Base-by-base conservation (phyloP, 2,888 invertebrate species). In the Drosophila neonasuta region DNA sequence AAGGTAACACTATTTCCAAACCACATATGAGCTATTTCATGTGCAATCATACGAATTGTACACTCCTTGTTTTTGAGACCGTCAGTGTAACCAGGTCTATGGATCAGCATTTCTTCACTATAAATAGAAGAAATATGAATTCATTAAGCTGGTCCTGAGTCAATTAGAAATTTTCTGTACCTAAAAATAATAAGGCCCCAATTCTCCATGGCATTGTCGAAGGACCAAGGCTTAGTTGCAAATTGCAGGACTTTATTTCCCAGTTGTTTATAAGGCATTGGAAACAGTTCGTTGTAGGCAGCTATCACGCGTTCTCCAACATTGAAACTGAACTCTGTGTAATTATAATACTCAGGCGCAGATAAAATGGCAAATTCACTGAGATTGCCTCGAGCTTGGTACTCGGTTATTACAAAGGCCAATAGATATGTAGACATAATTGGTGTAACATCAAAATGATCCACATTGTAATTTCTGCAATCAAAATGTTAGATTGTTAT, bases 141-240 rank as follows among this genome's bases (percentile, higher is more conserved):
- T 13, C 20, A 3, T 10, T 7, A 8, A 8, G 1, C 13, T 8
- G 2, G 15, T 15, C 13, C 2, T 13, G 8, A 41, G 7, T 3
- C 6, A 11, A 6, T 24, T 1, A 6, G 0, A 34, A 24, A 9
- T 1, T 11, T 10, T 8, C 6, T 92, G 88, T 95, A 94, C 95
- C 93, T 93, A 90, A 95, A 97, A 4, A 95, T 96, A 9, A 96
- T 93, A 5, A 97, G 92, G 1, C 97, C 97, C 97, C 97, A 97
- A 88, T 97, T 97, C 88, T 97, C 97, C 97, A 97, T 97, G 36
- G 36, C 61, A 96, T 10, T 32, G n/a, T 5, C 95, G 17, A 94
- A 94, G 57, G 94, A 94, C 0, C 95, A 94, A 0, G 95, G 94
- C 49, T 97, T 92, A 0, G 95, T 96, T 3, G 96, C 93, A 76